phyloP scores from a whole-genome alignment of 2,113 vertebrate genomes.

The Marmota monax region DNA sequence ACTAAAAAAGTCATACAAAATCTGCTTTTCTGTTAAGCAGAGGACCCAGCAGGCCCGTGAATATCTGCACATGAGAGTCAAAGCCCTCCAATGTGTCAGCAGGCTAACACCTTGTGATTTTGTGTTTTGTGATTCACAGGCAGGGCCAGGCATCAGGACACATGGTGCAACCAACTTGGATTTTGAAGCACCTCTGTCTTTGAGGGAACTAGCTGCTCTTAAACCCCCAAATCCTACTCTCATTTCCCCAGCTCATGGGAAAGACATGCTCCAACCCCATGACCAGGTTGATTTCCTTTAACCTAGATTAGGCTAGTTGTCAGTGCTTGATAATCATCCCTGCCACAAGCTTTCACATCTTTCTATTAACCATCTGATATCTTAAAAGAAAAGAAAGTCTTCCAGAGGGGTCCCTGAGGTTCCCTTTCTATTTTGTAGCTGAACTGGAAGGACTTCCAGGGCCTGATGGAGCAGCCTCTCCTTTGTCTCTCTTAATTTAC shows the following conservation, averaged over 20 bases:
- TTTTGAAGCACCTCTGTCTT: too few relatives aligned
- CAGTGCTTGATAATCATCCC: background rate
- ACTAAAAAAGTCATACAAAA: background rate
- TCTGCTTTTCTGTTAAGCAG: background rate
- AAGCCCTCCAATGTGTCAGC: background rate
- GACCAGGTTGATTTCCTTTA: too few relatives aligned
- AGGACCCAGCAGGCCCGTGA: fast-evolving
- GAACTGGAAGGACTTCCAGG: background rate
- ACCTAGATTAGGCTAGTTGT: fast-evolving
- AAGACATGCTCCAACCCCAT: background rate
- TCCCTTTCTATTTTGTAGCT: background rate
- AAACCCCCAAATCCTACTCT: fast-evolving
- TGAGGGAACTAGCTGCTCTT: background rate
- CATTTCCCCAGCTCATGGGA: fast-evolving
- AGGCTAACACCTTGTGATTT: background rate
- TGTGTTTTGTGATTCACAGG: fast-evolving
- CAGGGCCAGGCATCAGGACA: too few relatives aligned
- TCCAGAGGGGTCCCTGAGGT: background rate
- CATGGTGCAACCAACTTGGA: too few relatives aligned
- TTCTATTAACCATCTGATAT: too few relatives aligned
- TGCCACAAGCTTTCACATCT: background rate
- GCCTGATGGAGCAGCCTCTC: background rate
- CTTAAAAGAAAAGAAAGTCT: background rate
- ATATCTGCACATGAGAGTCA: background rate
- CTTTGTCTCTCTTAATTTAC: background rate